Base-by-base conservation (phyloP, 1,140 invertebrate species). In the Drosophila murphyi region DNA sequence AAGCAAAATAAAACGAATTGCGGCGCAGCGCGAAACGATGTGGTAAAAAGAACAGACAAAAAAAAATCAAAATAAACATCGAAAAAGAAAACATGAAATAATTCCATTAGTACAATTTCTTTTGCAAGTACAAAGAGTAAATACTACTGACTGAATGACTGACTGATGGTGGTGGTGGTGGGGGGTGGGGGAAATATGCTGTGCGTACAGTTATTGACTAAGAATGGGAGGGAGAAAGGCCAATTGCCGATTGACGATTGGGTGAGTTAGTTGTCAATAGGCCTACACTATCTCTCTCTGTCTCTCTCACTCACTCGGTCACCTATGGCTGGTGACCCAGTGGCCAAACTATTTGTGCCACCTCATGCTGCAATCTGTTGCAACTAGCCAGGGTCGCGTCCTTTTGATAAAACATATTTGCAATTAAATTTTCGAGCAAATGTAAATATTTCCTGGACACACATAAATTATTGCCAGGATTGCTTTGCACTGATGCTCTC, bases 81-180 rank as follows among this genome's bases (percentile, higher is more conserved):
- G 54, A 75, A 52, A 69, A 73, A 54, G 50, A 79, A 76, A 87
- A 87, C 80, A 91, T 86, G 70, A 91, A 82, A 91, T 91, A 91
- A 91, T 91, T 91, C 90, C 90, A 91, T 91, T 91, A 91, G 90
- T 90, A 85, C 86, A 90, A 91, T 91, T 91, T 91, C 86, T 91
- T 91, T 91, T 91, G 83, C 90, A 91, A 91, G 89, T 83, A 91
- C 90, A 91, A 85, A 91, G 86, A 91, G 78, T 85, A 91, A 91
- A 91, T 91, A 91, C 88, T 83, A 73, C 79, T 64, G 48, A 37
- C 7, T 8, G 37, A 35, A 37, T 20, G 20, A 20, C 20, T 20
- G 20, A 20, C 20, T 20, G 52, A 12, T 12, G 12, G 31, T 12
- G 35, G 28, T 10, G 50, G n/a, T 4, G 41, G 47, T 39, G 31